These are phyloP conservation scores for Synchiropus splendidus DNA, from an alignment of 2,113 vertebrate genomes.

Conservation along the genomic window DNA sequence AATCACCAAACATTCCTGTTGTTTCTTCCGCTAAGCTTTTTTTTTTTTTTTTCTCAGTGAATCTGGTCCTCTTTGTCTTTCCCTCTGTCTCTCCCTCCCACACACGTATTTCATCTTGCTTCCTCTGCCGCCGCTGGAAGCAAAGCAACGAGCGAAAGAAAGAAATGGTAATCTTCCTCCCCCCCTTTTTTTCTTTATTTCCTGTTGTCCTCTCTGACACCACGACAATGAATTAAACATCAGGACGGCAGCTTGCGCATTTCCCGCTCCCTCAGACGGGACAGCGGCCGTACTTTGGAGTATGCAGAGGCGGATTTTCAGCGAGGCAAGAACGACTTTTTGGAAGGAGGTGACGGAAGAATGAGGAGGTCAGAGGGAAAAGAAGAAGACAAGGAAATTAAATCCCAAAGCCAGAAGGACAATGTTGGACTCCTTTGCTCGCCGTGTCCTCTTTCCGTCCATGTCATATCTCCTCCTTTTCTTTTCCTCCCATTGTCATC, in stretches of 20 bases:
- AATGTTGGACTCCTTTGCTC: constrained; percentile 13
- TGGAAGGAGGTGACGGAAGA: constrained; percentile 2
- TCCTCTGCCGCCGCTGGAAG: constrained; percentile 19
- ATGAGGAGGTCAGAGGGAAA: constrained; percentile 9
- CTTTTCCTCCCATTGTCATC: constrained; percentile 1
- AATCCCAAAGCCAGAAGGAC: constrained; percentile 7
- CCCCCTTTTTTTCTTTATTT: constrained; percentile 27
- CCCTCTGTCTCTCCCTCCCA: constrained; percentile 15
- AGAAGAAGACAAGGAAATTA: constrained; percentile 8
- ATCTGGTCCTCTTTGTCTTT: constrained; percentile 18
- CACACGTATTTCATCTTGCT: constrained; percentile 23
- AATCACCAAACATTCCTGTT: constrained; percentile 19
- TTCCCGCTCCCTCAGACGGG: constrained; percentile 17
- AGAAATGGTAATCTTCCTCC: constrained; percentile 22
- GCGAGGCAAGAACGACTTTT: constrained; percentile 1
- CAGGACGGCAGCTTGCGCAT: constrained; percentile 4
- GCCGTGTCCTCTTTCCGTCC: constrained; percentile 2
- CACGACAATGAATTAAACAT: constrained; percentile 41
- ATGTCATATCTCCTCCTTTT: neutral
- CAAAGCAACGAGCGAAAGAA: constrained; percentile 15
- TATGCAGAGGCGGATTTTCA: constrained; percentile 13
- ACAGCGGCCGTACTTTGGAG: constrained; percentile 14
- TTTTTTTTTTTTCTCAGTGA: constrained; percentile 5
- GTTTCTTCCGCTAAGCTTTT: constrained; percentile 8
- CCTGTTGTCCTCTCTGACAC: constrained; percentile 36